These are phyloP conservation scores for Centropus bengalensis DNA, from an alignment of 2,113 vertebrate species.

Conservation along the genomic window DNA sequence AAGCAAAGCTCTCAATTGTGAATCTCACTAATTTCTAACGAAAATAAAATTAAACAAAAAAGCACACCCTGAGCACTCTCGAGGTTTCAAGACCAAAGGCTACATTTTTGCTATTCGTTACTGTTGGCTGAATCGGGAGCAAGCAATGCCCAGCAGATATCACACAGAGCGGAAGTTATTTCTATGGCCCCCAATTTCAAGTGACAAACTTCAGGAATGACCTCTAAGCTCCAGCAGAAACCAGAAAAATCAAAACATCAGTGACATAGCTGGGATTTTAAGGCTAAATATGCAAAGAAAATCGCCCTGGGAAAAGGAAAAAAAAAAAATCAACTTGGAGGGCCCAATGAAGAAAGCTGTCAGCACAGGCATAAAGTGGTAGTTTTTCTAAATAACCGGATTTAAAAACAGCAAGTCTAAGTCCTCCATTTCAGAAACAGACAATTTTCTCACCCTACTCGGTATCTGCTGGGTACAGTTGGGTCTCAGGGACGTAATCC, in stretches of 20 bases:
- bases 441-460: not conserved
- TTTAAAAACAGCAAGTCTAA: not conserved
- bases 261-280: not conserved
- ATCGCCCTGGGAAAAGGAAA: fast-evolving
- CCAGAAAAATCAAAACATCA: not conserved
- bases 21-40: not conserved
- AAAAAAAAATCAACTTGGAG: too few relatives aligned
- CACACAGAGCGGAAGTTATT: not conserved
- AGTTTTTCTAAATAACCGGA: not conserved
- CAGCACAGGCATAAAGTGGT: not conserved
- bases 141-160: not conserved
- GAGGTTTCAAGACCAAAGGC: not conserved
- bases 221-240: not conserved
- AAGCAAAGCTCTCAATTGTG: not conserved
- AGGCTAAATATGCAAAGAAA: not conserved
- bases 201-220: not conserved
- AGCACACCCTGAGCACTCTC: not conserved
- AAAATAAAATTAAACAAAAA: not conserved
- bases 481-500: not conserved
- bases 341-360: not conserved
- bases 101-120: not conserved
- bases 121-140: not conserved
- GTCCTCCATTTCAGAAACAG: not conserved
- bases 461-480: not conserved
- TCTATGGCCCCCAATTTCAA: not conserved